A percentile compares a stretch with the other conserved stretches of the same genome.
These are phyloP conservation scores for Malaclemys terrapin DNA, from an alignment of 2,113 vertebrate genomes.

Conservation along the genomic window DNA sequence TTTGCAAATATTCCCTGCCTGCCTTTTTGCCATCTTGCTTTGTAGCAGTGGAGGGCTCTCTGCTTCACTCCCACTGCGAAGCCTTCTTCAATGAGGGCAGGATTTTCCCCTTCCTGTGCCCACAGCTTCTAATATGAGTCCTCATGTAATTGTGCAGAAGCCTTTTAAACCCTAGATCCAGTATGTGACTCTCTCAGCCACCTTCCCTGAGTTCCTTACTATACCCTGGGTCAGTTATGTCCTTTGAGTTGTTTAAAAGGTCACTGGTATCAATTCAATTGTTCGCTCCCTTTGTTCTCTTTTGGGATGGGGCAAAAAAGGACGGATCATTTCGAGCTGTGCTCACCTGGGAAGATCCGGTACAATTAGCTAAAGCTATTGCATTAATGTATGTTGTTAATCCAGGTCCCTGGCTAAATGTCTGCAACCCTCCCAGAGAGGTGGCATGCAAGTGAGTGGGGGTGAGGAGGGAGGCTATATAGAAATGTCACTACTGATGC, in stretches of 20 bases:
- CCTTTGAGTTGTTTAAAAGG: accelerated
- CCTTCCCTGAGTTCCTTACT: accelerated
- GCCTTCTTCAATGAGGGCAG: accelerated
- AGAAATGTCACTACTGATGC: background rate
- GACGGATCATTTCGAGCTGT: background rate
- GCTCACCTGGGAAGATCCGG: background rate
- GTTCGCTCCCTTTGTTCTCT: accelerated
- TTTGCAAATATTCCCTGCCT: background rate
- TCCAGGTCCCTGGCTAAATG: background rate
- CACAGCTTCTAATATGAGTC: accelerated
- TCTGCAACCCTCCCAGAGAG: background rate
- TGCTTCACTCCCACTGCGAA: accelerated
- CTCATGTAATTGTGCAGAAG: background rate
- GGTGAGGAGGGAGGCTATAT: background rate
- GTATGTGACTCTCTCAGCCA: accelerated
- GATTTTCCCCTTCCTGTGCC: accelerated
- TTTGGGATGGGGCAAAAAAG: accelerated
- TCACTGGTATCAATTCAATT: accelerated
- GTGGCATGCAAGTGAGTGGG: background rate
- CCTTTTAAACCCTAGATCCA: accelerated
- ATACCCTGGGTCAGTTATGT: accelerated
- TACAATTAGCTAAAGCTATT: too few relatives aligned
- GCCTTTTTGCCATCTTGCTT: accelerated
- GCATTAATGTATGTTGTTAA: background rate
- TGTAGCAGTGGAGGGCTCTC: accelerated